phyloP scores from a whole-genome alignment of 2,113 vertebrate genomes.

The Pituophis catenifer region DNA sequence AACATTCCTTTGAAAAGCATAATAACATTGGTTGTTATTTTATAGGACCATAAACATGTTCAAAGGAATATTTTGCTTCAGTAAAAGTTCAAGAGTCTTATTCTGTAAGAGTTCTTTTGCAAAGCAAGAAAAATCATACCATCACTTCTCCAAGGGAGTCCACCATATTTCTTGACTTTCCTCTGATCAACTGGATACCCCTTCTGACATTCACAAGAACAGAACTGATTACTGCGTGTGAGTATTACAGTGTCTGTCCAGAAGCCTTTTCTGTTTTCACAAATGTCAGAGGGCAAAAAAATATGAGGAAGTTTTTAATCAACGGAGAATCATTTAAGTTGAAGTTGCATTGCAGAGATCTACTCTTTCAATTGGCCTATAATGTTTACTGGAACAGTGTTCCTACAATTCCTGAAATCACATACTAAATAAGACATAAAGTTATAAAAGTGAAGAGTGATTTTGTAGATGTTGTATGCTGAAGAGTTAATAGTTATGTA shows the following conservation, averaged over 20 bases:
- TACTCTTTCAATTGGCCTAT: background rate
- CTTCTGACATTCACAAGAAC: background rate
- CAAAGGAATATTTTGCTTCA: background rate
- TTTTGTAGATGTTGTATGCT: background rate
- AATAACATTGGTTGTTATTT: background rate
- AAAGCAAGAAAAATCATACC: background rate
- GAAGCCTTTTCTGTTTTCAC: background rate
- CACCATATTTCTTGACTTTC: background rate
- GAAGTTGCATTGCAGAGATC: background rate
- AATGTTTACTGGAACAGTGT: background rate
- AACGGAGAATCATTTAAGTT: background rate
- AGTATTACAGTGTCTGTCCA: background rate
- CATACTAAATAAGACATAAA: background rate
- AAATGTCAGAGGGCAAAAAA: background rate
- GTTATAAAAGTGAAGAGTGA: background rate
- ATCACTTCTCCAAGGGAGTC: background rate
- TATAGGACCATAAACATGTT: background rate
- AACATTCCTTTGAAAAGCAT: background rate
- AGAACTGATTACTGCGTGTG: background rate
- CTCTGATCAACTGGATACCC: background rate
- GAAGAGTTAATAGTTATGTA: background rate
- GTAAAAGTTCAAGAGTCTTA: background rate
- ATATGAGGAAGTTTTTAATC: background rate
- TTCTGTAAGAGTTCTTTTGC: background rate
- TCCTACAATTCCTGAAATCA: background rate